These are phyloP conservation scores for Pandemis corylana DNA, from an alignment of 2,888 invertebrate species.

Conservation along the genomic window DNA sequence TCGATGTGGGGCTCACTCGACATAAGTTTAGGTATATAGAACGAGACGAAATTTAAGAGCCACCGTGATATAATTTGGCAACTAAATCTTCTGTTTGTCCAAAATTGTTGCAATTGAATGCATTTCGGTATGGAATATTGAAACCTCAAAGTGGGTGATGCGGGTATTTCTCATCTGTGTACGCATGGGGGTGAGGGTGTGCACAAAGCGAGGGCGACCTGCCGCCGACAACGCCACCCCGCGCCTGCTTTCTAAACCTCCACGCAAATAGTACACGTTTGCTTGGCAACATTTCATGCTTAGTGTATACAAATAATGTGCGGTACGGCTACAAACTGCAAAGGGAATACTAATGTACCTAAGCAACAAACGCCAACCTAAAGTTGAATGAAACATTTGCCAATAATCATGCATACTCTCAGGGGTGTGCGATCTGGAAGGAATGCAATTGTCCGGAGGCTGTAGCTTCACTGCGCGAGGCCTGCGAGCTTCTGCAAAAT, in stretches of 20 bases:
- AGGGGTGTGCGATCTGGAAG: conserved; percentile 45
- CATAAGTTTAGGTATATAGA: neutral
- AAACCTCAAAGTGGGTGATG: conserved; percentile 76
- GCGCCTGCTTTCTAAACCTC: conserved; percentile 81
- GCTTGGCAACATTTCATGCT: conserved; percentile 85
- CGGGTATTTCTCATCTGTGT: conserved; percentile 73
- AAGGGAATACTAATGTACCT: conserved; percentile 74
- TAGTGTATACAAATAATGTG: conserved; percentile 84
- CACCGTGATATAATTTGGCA: neutral
- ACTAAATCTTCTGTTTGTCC: conserved; percentile 52
- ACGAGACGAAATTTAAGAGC: neutral
- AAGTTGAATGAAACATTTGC: conserved; percentile 68
- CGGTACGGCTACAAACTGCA: conserved; percentile 77
- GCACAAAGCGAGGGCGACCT: conserved; percentile 51
- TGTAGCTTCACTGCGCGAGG: neutral
- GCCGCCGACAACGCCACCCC: conserved; percentile 54
- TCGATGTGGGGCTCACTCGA: neutral
- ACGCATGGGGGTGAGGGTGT: conserved; percentile 68
- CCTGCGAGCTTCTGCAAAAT: neutral
- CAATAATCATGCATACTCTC: conserved; percentile 62
- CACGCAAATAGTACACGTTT: conserved; percentile 84
- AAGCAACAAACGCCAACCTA: conserved; percentile 61
- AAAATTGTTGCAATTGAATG: conserved; percentile 79
- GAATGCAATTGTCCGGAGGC: neutral
- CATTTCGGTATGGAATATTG: conserved; percentile 82